phyloP scores from a whole-genome alignment of 2,888 invertebrate genomes.

The Salticus scenicus region DNA sequence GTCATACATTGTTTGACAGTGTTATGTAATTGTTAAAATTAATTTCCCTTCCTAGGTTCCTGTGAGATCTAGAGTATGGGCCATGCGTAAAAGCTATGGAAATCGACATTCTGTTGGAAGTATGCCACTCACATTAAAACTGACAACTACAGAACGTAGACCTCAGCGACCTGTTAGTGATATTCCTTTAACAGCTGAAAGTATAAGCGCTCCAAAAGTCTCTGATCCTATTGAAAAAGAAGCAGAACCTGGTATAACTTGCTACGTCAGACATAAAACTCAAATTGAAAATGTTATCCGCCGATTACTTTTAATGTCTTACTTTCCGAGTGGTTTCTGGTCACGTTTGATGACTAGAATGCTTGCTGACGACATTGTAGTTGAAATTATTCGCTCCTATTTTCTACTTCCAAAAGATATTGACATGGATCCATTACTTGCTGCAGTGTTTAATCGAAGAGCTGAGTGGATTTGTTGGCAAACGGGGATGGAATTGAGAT shows the following conservation, averaged over 20 bases:
- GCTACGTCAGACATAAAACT: conserved; percentile 57
- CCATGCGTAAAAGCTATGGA: conserved; percentile 77
- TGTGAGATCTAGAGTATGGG: conserved; percentile 82
- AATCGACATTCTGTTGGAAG: conserved; percentile 50
- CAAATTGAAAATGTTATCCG: conserved; percentile 74
- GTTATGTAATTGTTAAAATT: no score
- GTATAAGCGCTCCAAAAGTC: conserved; percentile 57
- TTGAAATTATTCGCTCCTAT: conserved; percentile 85
- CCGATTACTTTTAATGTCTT: conserved; percentile 92
- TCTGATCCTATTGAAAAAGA: conserved; percentile 58
- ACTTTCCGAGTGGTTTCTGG: conserved; percentile 99
- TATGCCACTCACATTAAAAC: conserved; percentile 48
- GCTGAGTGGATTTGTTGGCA: conserved; percentile 97
- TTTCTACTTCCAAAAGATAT: conserved; percentile 85
- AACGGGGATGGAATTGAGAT: conserved; percentile 89
- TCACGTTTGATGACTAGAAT: conserved; percentile 93
- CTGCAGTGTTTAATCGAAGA: conserved; percentile 67
- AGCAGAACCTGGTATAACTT: conserved; percentile 27
- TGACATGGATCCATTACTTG: conserved; percentile 75
- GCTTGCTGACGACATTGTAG: conserved; percentile 89
- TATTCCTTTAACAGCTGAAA: conserved; percentile 47
- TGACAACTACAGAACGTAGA: conserved; percentile 60
- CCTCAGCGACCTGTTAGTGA: conserved; percentile 56
- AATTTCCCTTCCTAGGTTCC: conserved; percentile 78
- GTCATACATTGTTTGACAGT: no score